phyloP scores from a whole-genome alignment of 1,140 invertebrate genomes.

The Homarus americanus region DNA sequence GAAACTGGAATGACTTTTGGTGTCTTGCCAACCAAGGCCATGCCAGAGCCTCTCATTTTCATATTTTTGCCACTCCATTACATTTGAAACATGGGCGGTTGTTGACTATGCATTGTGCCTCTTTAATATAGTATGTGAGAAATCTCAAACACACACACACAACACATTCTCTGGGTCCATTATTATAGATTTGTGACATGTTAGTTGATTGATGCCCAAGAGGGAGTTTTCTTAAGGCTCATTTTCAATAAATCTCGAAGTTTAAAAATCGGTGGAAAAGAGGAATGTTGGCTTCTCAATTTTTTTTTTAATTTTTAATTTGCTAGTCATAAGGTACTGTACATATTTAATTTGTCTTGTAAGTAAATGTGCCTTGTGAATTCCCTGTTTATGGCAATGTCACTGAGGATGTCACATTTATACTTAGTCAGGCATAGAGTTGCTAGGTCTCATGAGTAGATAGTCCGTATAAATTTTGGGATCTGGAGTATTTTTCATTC shows the following conservation, averaged over 20 bases:
- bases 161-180: slow-evolving; percentile 55
- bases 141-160: slow-evolving; percentile 30
- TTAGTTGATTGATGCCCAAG: slow-evolving; percentile 28
- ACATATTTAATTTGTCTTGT: slow-evolving; percentile 3
- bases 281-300: too few species aligned
- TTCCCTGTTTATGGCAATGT: slow-evolving; percentile 23
- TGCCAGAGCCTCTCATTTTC: background rate
- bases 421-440: slow-evolving; percentile 16
- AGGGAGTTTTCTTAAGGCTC: slow-evolving; percentile 29
- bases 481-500: background rate
- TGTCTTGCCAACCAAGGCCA: background rate
- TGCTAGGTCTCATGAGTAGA: slow-evolving; percentile 18
- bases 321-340: background rate
- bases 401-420: slow-evolving; percentile 43
- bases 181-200: slow-evolving; percentile 36
- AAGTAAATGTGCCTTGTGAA: slow-evolving; percentile 53
- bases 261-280: too few species aligned
- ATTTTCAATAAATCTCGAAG: slow-evolving; percentile 5
- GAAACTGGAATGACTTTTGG: background rate
- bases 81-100: slow-evolving; percentile 17
- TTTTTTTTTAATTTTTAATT: background rate
- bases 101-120: slow-evolving; percentile 52
- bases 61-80: background rate
- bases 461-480: background rate
- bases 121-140: slow-evolving; percentile 38